Conservation (phyloP, 1,140 invertebrate genomes). For the Hyles euphorbiae region DNA sequence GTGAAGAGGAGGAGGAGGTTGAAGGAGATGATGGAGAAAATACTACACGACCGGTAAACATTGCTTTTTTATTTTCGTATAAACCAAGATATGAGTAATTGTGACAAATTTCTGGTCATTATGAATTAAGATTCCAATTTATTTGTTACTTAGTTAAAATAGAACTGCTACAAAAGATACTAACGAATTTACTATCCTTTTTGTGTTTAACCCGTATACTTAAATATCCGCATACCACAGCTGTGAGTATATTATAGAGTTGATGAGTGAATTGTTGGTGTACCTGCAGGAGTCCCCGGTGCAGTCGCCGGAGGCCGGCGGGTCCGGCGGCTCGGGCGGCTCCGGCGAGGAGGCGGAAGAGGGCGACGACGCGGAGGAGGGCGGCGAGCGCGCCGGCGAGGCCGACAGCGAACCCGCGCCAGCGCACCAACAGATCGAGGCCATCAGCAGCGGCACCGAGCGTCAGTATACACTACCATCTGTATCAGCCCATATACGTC, state of each 20-base stretch:
- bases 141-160: no score
- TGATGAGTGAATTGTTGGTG: not conserved
- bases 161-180: no score
- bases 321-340: slow-evolving; percentile 64
- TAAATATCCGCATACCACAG: no score
- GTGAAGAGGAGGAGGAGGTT: slow-evolving; percentile 75
- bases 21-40: slow-evolving; percentile 72
- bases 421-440: slow-evolving; percentile 73
- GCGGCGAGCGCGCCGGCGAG: slow-evolving; percentile 28
- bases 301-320: slow-evolving; percentile 72
- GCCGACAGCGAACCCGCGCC: slow-evolving; percentile 57
- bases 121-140: no score
- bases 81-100: no score
- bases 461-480: slow-evolving; percentile 29
- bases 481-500: no score
- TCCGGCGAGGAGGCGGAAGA: slow-evolving; percentile 45
- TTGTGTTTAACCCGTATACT: no score
- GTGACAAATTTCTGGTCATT: no score
- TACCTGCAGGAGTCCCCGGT: slow-evolving; percentile 51
- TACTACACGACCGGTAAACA: slow-evolving; percentile 36
- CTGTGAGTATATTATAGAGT: not conserved
- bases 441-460: slow-evolving; percentile 76
- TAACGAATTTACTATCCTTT: no score
- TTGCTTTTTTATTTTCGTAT: not conserved
- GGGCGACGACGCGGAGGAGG: slow-evolving; percentile 53